These are phyloP conservation scores for Copsychus sechellarum DNA, from an alignment of 2,113 vertebrate genomes.

Conservation along the genomic window DNA sequence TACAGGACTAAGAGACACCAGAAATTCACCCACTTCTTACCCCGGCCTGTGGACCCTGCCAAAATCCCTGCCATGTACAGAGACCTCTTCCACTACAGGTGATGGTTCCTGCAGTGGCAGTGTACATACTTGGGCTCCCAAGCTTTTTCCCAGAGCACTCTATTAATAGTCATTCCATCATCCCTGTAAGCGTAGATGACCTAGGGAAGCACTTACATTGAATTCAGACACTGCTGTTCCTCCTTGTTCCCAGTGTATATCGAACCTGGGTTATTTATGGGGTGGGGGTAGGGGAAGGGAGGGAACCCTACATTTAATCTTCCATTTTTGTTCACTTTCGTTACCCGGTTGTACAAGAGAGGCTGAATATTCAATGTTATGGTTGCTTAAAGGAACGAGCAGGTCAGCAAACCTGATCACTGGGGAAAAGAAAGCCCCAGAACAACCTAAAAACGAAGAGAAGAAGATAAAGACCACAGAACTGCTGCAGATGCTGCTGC, in stretches of 20 bases:
- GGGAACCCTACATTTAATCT: constrained; percentile 64
- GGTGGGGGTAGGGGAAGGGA: constrained; percentile 20
- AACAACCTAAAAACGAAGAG: constrained; percentile 27
- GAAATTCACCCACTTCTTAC: constrained; percentile 97
- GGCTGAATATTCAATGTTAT: background rate
- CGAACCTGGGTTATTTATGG: constrained; percentile 65
- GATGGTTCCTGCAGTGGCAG: constrained; percentile 66
- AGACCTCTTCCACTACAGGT: constrained; percentile 95
- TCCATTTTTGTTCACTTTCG: constrained; percentile 44
- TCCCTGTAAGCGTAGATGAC: constrained; percentile 66
- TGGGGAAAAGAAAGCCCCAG: background rate
- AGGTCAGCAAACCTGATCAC: background rate
- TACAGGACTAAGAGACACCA: constrained; percentile 97
- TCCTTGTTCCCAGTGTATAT: constrained; percentile 67
- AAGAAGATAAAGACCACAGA: constrained; percentile 44
- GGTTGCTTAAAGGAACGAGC: constrained; percentile 10
- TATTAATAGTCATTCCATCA: constrained; percentile 64
- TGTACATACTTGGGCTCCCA: constrained; percentile 61
- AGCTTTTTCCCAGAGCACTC: constrained; percentile 64
- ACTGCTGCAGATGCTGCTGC: constrained; percentile 57
- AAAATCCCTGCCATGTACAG: constrained; percentile 92
- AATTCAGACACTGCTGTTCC: constrained; percentile 64
- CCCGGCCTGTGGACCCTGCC: constrained; percentile 91
- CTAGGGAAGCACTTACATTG: constrained; percentile 68
- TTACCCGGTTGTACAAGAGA: constrained; percentile 44